Percentiles rank a stretch among this genome's conserved stretches.
These are phyloP conservation scores for Tapirus terrestris DNA, from an alignment of 2,113 vertebrate species.

Conservation along the genomic window DNA sequence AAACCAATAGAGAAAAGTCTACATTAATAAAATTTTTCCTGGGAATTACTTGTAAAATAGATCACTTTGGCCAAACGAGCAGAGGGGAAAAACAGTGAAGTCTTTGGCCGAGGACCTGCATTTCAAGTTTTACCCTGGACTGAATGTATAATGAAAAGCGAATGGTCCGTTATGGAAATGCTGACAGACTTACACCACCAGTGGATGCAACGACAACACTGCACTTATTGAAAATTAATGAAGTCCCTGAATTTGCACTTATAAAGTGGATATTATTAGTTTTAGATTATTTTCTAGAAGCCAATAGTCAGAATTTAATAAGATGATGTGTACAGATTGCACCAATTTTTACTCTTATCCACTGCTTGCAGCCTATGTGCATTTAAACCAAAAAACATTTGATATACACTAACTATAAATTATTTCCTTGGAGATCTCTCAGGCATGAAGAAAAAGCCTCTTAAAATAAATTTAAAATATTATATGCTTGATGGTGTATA, in stretches of 20 bases:
- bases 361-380: slow-evolving; percentile 84
- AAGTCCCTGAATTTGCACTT: slow-evolving; percentile 84
- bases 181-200: slow-evolving; percentile 74
- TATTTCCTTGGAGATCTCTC: slow-evolving; percentile 88
- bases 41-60: slow-evolving; percentile 32
- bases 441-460: slow-evolving; percentile 89
- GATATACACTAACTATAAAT: slow-evolving; percentile 88
- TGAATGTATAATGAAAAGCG: neutral
- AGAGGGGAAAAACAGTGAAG: neutral
- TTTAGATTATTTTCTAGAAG: slow-evolving; percentile 84
- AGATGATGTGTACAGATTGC: slow-evolving; percentile 83
- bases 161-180: slow-evolving; percentile 51
- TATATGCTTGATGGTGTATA: slow-evolving; percentile 89
- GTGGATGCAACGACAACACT: slow-evolving; percentile 70
- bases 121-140: slow-evolving; percentile 7
- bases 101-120: slow-evolving; percentile 13
- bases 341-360: slow-evolving; percentile 85
- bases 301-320: slow-evolving; percentile 86
- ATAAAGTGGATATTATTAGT: slow-evolving; percentile 83
- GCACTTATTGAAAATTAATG: slow-evolving; percentile 86
- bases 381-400: slow-evolving; percentile 86
- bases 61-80: slow-evolving; percentile 37
- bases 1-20: neutral
- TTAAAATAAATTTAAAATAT: slow-evolving; percentile 91
- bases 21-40: slow-evolving; percentile 2